A percentile compares a stretch with the other conserved stretches of the same genome.
Evolutionary conservation across 2,888 invertebrate species (phyloP).

Genomic region (Pachydiplax longipennis): DNA sequence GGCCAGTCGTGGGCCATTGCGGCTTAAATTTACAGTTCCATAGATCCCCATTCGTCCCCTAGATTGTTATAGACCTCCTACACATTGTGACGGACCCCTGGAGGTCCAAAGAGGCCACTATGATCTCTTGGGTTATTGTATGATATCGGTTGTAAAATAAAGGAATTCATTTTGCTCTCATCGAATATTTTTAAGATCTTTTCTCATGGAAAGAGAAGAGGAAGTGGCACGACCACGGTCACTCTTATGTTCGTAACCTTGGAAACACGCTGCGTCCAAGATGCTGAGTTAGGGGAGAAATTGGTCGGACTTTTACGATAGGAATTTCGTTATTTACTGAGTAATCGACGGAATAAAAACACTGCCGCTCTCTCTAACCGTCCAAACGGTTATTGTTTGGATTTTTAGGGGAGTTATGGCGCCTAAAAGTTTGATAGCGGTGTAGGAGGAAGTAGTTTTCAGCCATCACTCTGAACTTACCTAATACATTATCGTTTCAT

Average conservation of each 20-base stretch:
- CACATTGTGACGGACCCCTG: no score
- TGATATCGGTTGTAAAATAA: no score
- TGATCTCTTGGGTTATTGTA: no score
- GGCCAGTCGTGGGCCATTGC: no score
- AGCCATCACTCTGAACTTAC: background rate
- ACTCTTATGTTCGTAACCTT: background rate
- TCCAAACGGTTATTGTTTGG: background rate
- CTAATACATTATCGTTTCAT: background rate
- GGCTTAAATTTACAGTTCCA: no score
- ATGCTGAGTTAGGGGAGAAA: background rate
- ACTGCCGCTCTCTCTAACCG: background rate
- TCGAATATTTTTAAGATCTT: no score
- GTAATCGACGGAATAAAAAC: background rate
- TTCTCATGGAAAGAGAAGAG: background rate
- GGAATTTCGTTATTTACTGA: background rate
- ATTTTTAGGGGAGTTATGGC: background rate
- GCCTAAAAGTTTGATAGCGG: background rate
- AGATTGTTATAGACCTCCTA: no score
- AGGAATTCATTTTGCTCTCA: no score
- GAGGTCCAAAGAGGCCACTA: no score
- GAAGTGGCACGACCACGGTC: background rate
- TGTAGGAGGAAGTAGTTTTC: background rate
- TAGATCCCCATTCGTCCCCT: no score
- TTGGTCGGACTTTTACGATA: background rate
- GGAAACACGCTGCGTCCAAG: background rate